Conservation (phyloP, 2,113 vertebrate genomes). For the Camelus dromedarius region DNA sequence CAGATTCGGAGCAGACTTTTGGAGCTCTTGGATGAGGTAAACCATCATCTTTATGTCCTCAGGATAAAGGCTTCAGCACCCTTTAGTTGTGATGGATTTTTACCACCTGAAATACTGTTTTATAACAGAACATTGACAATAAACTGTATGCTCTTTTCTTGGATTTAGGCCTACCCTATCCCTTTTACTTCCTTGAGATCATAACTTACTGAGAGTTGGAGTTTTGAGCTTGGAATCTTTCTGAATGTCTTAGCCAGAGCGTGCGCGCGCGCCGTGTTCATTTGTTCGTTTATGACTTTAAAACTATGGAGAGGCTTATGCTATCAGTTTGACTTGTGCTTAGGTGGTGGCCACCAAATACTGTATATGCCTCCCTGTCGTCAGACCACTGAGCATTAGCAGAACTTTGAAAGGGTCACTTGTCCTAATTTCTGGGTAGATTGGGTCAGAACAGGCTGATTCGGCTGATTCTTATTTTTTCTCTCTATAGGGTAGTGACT, state of each 20-base stretch:
- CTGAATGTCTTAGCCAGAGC: not conserved
- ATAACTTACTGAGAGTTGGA: conserved; percentile 11
- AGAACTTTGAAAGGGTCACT: conserved; percentile 31
- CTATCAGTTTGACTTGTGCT: conserved; percentile 2
- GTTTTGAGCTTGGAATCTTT: conserved; percentile 62
- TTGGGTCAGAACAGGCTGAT: conserved; percentile 21
- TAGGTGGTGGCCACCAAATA: not conserved
- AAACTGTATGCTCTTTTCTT: not conserved
- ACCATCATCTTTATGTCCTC: conserved; percentile 20
- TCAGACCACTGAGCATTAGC: not conserved
- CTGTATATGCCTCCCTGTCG: not conserved
- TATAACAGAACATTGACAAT: not conserved
- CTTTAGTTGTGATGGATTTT: conserved; percentile 25
- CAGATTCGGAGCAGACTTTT: conserved; percentile 94
- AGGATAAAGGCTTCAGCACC: conserved; percentile 44
- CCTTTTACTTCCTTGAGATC: conserved; percentile 18
- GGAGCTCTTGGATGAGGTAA: conserved; percentile 96
- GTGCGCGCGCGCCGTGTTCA: not conserved
- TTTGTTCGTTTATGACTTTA: conserved; percentile 9
- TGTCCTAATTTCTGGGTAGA: conserved; percentile 40
- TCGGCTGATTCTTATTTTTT: conserved; percentile 24
- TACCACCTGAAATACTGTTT: conserved; percentile 23
- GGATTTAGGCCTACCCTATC: not conserved
- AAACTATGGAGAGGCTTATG: conserved; percentile 3
- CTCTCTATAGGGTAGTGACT: conserved; percentile 92